Percentiles rank a stretch among this genome's conserved stretches.
These are phyloP conservation scores for Propithecus perrieri DNA, from an alignment of 2,797 vertebrate species.

Conservation along the genomic window DNA sequence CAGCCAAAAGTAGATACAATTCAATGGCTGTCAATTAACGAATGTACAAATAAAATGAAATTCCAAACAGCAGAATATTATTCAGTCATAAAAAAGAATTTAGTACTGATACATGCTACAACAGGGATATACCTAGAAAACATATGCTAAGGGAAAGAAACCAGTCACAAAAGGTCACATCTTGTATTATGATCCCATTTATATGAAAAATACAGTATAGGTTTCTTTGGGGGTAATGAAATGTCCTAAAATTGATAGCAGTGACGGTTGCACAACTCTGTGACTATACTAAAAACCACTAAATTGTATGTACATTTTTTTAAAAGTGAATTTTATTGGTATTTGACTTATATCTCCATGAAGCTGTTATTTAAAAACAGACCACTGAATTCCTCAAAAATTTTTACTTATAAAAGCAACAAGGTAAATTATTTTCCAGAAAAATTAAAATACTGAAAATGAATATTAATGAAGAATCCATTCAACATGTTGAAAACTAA, in stretches of 20 bases:
- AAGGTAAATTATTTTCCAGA: neutral
- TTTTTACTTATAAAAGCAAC: conserved; percentile 18
- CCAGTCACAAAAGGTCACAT: neutral
- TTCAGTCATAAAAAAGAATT: conserved; percentile 14
- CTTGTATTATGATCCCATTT: neutral
- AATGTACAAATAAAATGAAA: neutral
- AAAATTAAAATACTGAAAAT: conserved; percentile 4
- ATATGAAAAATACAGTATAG: neutral
- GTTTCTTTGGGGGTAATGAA: neutral
- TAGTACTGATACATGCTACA: neutral
- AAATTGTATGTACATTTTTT: neutral
- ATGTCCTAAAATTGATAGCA: neutral
- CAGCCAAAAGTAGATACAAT: neutral
- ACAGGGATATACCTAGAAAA: neutral
- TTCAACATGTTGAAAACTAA: neutral
- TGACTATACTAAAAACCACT: neutral
- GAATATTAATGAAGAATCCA: neutral
- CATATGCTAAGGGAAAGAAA: neutral
- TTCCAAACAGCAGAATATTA: neutral
- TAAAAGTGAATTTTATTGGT: neutral
- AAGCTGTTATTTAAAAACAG: neutral
- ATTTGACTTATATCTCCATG: neutral
- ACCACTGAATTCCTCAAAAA: neutral
- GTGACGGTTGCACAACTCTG: neutral
- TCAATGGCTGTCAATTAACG: neutral